Base-by-base conservation (phyloP, 1,140 invertebrate species). In the Lucilia cuprina region DNA sequence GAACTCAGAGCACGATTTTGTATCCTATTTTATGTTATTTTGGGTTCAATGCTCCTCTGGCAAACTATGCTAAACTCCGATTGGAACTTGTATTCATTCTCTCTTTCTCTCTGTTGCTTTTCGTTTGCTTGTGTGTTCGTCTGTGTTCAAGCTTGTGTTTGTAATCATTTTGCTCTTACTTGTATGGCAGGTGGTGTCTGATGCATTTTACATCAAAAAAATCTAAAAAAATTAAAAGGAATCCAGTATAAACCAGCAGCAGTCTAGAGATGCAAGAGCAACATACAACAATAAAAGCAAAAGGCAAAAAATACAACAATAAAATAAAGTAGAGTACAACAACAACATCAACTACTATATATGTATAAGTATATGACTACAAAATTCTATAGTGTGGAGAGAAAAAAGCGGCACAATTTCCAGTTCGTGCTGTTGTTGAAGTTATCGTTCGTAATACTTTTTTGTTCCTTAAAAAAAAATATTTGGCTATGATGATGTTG, bases 21-120 rank as follows among this genome's bases (percentile, higher is more conserved):
- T 77, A 77, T 77, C 74, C 74, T 77, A 77, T 77, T 77, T 77
- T 77, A 77, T 77, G 30, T 55, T 55, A 77, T 77, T 77, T 77
- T 77, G 74, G 34, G 74, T 77, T 77, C 74, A 77, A 77, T 77
- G 74, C 74, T 77, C 50, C 17, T 55, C 74, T 34, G 74, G 74
- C 74, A 77, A 77, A 77, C 34, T 77, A 35, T 77, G 74, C 74
- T 17, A 77, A 77, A 77, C 50, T 55, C 50, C 17, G 74, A 14
- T 77, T 41, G 41, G 2, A 41, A 41, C 41, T 41, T 41, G 7
- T 5, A 41, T 41, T 41, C 41, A 8, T 10, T 8, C 41, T 41
- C 41, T 8, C 41, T 41, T 10, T 8, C 41, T 41, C 41, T 41
- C 41, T 41, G 7, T 41, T 30, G 25, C 2, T 41, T 41, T 41